Base-by-base conservation (phyloP, 2,888 invertebrate species). In the Tinea trinotella region DNA sequence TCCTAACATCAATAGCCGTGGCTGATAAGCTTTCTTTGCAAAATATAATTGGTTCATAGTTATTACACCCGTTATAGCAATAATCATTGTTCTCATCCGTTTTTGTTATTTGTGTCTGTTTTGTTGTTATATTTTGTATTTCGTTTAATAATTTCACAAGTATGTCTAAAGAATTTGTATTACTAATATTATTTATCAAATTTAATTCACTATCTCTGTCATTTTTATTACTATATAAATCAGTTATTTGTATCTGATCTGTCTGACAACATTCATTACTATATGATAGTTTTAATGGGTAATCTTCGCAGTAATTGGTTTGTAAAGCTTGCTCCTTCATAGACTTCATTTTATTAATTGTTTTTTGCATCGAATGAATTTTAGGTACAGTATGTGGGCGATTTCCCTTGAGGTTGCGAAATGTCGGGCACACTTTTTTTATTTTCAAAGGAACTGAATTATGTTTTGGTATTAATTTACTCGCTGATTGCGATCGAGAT, bases 141-240 rank as follows among this genome's bases (percentile, higher is more conserved):
- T 85, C 84, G 59, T 77, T 79, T 50, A 85, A 64, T 48, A 85
- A 66, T 10, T 74, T 74, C 2, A 79, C 76, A 57, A 85, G 61
- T 59, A 82, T 70, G 54, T 83, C 84, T 6, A 85, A 67, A 3
- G 83, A 83, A 13, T 74, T 70, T 2, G 75, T 72, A 44, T 71
- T 71, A 46, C 72, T 68, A 2, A 76, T 59, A 55, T 56, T 57
- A 4, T 15, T 52, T 13, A n/a, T 52, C 17, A 9, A 13, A 4
- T 22, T 30, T 2, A n/a, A 13, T 40, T 40, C 13, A 7, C 40
- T 15, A 2, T 40, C 40, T 4, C 3, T 40, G 6, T 40, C 40
- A 13, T n/a, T 40, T 6, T 5, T 40, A 6, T 40, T 40, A n/a
- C 9, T 30, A 7, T 10, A 30, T 30, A 30, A 10, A 30, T 7